Evolutionary conservation across 2,113 vertebrate genomes (phyloP).

Genomic region (Microtus richardsoni): DNA sequence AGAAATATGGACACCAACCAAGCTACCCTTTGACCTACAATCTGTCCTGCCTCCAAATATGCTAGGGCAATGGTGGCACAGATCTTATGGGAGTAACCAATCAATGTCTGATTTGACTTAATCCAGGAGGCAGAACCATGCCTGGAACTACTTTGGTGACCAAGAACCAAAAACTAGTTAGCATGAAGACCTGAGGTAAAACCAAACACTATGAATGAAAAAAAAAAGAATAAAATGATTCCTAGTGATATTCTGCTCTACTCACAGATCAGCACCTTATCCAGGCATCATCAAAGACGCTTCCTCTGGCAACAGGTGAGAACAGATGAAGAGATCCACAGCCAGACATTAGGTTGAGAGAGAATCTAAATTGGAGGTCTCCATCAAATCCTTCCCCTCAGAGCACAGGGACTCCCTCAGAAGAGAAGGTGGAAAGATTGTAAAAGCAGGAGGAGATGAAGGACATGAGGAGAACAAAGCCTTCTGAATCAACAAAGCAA

Average conservation of each 20-base stretch:
- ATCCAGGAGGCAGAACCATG: background rate
- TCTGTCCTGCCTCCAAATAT: background rate
- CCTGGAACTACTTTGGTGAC: background rate
- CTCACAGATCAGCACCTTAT: background rate
- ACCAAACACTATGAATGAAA: background rate
- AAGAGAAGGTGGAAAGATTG: too few relatives aligned
- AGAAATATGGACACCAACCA: background rate
- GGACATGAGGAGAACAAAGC: too few relatives aligned
- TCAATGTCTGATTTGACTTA: background rate
- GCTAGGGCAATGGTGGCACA: background rate
- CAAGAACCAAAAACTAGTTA: background rate
- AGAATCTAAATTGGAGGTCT: background rate
- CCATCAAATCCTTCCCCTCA: background rate
- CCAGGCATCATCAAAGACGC: background rate
- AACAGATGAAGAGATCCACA: background rate
- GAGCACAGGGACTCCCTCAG: too few relatives aligned
- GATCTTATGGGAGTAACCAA: background rate
- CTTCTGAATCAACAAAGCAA: too few relatives aligned
- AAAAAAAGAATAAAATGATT: background rate
- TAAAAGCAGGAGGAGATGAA: too few relatives aligned
- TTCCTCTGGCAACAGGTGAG: background rate
- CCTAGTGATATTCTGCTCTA: background rate
- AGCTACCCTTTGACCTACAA: background rate
- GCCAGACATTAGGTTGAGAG: background rate
- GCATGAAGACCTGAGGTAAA: background rate